phyloP scores from a whole-genome alignment of 2,113 vertebrate species.

The Motacilla alba region DNA sequence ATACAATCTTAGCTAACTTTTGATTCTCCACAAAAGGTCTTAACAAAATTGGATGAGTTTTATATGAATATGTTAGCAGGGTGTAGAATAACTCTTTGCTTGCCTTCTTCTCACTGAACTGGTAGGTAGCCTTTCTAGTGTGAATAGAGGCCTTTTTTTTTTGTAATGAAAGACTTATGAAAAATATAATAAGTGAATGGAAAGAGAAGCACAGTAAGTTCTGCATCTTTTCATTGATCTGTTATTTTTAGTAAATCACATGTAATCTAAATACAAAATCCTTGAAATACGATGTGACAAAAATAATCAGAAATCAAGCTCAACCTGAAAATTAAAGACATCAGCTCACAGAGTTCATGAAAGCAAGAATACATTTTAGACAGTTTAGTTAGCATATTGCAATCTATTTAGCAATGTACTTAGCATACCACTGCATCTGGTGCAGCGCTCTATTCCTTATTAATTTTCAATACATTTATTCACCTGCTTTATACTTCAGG shows the following conservation, averaged over 20 bases:
- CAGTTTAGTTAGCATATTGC: conserved; percentile 25
- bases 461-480: conserved; percentile 28
- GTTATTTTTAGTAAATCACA: conserved; percentile 47
- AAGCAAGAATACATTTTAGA: conserved; percentile 23
- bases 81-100: conserved; percentile 62
- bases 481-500: neutral
- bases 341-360: neutral
- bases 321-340: conserved; percentile 27
- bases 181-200: conserved; percentile 57
- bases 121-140: conserved; percentile 56
- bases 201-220: conserved; percentile 18
- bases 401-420: conserved; percentile 34
- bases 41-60: conserved; percentile 63
- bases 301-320: conserved; percentile 57
- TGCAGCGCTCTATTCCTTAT: neutral
- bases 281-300: neutral
- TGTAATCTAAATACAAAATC: conserved; percentile 43
- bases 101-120: conserved; percentile 45
- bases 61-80: conserved; percentile 61
- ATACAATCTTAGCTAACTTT: conserved; percentile 58
- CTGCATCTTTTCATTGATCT: conserved; percentile 34
- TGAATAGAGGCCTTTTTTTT: conserved; percentile 41
- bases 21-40: conserved; percentile 63
- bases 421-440: conserved; percentile 26
- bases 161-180: conserved; percentile 46